Evolutionary conservation across 2,113 vertebrate genomes (phyloP), one percentile per base, ranked within the genome.

Genomic region (Platysteira castanea): DNA sequence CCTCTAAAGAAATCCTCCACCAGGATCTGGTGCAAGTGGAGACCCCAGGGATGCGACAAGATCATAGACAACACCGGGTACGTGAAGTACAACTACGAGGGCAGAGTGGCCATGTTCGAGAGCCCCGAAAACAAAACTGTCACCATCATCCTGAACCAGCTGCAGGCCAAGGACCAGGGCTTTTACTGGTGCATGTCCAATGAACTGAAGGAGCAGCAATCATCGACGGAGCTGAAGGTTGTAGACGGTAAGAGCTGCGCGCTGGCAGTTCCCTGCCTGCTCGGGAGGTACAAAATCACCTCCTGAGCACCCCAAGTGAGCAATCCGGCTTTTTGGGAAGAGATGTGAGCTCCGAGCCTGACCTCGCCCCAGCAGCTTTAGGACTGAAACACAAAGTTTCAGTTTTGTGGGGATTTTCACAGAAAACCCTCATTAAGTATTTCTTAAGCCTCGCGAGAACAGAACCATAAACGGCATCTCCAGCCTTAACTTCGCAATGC

Each of bases 101-200:
- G 98, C 35, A 92, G 96, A 59, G 92, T 98, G 35, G 71, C 37
- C 4, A 86, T 98, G 79, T 59, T 52, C 0, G 22, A 98, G 17
- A 89, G 52, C 65, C 91, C 97, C 0, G 19, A 15, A 4, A 97
- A 97, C 5, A 84, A 82, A 27, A 95, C 74, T 0, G 46, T 96
- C 82, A 97, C 90, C 0, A 0, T 98, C 59, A 35, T 98, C 65
- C 90, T 98, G 92, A 98, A 96, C 93, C 96, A 97, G 93, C 97
- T 98, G 74, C 39, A 27, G 13, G 3, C 41, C 3, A 7, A 12
- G 2, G 98, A 98, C 24, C 3, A 75, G 0, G 98, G 97, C 39
- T 97, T 94, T 24, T 98, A 98, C 68, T 98, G 98, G 98, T 98
- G 98, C 76, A 88, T 97, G 71, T 93, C 97, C 1, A 12, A 73